These are phyloP conservation scores for Irena cyanogastra DNA, from an alignment of 2,113 vertebrate genomes.

Conservation along the genomic window DNA sequence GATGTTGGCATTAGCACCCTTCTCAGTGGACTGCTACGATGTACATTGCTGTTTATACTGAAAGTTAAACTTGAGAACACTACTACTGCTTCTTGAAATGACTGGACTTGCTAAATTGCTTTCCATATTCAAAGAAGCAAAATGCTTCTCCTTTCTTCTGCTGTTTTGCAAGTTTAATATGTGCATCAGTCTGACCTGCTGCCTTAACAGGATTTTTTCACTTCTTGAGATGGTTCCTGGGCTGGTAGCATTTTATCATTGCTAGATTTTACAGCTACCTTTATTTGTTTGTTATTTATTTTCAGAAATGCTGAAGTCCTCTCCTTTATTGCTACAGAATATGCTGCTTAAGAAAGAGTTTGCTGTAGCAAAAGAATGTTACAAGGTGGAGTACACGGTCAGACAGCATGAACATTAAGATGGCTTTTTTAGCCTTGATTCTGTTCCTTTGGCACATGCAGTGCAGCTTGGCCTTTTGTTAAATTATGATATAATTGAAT, in stretches of 20 bases:
- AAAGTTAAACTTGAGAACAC: background rate
- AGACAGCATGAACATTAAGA: background rate
- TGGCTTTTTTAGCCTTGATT: background rate
- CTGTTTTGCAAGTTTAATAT: background rate
- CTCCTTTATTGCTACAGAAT: background rate
- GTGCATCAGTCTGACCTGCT: background rate
- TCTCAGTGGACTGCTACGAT: background rate
- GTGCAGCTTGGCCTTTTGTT: background rate
- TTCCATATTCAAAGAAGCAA: background rate
- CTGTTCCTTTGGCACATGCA: background rate
- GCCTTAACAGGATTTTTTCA: background rate
- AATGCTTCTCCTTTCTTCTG: background rate
- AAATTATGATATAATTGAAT: constrained; percentile 1
- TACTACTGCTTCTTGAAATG: background rate
- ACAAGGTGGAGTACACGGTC: background rate
- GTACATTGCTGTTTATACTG: background rate
- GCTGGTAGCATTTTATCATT: background rate
- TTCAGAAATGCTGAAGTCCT: background rate
- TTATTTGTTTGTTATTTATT: background rate
- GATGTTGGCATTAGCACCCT: background rate
- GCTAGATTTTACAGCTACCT: background rate
- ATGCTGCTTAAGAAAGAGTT: background rate
- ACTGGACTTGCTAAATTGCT: background rate
- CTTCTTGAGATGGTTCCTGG: background rate
- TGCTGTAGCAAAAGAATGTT: background rate